phyloP scores from a whole-genome alignment of 1,140 invertebrate genomes.

The Drosophila insularis region DNA sequence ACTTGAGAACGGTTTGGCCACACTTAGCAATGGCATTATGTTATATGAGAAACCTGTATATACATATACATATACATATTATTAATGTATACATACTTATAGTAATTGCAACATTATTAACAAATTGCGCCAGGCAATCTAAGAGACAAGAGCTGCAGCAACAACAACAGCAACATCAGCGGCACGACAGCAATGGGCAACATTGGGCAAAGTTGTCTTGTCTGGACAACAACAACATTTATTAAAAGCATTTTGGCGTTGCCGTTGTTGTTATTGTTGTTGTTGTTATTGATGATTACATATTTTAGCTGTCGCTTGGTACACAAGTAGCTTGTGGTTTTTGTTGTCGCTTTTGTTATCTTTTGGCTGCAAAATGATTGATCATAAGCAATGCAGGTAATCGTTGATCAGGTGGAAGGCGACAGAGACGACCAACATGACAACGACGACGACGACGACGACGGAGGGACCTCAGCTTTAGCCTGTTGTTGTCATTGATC shows the following conservation, averaged over 20 bases:
- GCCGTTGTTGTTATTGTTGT: constrained; percentile 32
- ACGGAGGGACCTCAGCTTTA: too few species aligned
- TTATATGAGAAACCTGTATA: constrained; percentile 12
- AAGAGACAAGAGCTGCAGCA: constrained; percentile 35
- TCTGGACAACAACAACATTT: constrained; percentile 63
- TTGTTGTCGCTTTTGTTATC: constrained; percentile 70
- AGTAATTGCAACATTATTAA: constrained; percentile 78
- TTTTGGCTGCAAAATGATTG: constrained; percentile 64
- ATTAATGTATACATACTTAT: constrained; percentile 42
- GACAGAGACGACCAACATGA: constrained; percentile 6
- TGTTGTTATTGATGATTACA: constrained; percentile 57
- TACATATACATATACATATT: constrained; percentile 7
- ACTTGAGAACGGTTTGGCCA: constrained; percentile 12
- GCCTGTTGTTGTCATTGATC: constrained; percentile 58
- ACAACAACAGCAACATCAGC: constrained; percentile 28
- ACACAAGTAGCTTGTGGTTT: constrained; percentile 66
- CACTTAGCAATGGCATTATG: constrained; percentile 60
- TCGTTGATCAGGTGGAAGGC: constrained; percentile 41
- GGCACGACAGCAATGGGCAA: constrained; percentile 11
- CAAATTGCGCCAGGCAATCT: constrained; percentile 66
- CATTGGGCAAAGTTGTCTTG: constrained; percentile 55
- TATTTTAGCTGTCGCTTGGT: constrained; percentile 68
- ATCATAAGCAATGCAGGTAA: constrained; percentile 65
- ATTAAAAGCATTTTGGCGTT: constrained; percentile 75
- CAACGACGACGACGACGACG: constrained; percentile 2